Evolutionary conservation across 2,113 vertebrate genomes (phyloP).

Genomic region (Erinaceus europaeus): DNA sequence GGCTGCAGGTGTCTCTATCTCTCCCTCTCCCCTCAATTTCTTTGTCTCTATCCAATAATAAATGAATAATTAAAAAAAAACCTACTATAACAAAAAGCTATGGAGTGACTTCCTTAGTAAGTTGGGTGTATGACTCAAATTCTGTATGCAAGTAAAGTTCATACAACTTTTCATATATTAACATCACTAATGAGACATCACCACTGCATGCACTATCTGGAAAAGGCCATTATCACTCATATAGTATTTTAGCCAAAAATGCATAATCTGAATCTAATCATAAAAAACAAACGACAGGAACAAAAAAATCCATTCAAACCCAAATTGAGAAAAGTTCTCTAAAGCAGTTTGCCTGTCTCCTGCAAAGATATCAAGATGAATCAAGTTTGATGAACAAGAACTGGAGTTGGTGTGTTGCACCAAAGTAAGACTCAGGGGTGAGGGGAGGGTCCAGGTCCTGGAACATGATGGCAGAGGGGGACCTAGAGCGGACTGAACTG

Average conservation of each 20-base stretch:
- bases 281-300: too few species aligned
- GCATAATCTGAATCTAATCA: too few species aligned
- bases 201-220: neutral
- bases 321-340: neutral
- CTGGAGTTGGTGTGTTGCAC: too few species aligned
- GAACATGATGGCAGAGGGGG: too few species aligned
- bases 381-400: neutral
- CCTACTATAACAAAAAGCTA: slow-evolving; percentile 26
- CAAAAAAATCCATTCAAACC: neutral
- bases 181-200: neutral
- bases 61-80: too few species aligned
- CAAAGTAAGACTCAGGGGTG: too few species aligned
- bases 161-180: neutral
- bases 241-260: neutral
- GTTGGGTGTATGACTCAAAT: neutral
- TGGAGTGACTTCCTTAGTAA: neutral
- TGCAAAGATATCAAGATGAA: neutral
- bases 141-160: neutral
- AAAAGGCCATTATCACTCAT: neutral
- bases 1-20: too few species aligned
- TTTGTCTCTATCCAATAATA: too few species aligned
- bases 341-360: neutral
- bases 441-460: too few species aligned
- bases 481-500: too few species aligned
- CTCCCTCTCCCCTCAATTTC: too few species aligned